Conservation (phyloP, 1,140 invertebrate species). For the Drosophila busckii region DNA sequence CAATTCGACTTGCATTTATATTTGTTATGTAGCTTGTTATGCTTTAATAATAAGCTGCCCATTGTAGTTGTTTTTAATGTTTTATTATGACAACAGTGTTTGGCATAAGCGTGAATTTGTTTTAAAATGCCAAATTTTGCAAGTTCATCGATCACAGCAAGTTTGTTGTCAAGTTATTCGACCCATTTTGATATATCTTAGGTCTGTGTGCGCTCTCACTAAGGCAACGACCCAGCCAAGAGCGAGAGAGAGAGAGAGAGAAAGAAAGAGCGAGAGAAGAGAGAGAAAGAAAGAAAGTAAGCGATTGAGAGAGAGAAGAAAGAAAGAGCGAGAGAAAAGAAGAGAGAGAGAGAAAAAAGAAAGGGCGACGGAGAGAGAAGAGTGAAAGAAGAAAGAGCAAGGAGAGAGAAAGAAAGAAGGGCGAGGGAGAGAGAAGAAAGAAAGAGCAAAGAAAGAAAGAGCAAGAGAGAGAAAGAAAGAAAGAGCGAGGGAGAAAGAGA, state of each 20-base stretch:
- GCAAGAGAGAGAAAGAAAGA: slow-evolving; percentile 29
- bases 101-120: no score
- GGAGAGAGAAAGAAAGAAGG: background rate
- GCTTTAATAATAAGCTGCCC: no score
- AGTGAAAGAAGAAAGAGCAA: slow-evolving; percentile 1
- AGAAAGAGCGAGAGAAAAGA: background rate
- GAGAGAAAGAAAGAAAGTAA: background rate
- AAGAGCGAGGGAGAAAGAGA: slow-evolving; percentile 8
- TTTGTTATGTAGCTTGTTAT: no score
- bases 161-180: no score
- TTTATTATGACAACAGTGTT: no score
- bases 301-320: no score
- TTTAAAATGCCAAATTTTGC: no score
- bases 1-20: no score
- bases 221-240: background rate
- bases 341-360: background rate
- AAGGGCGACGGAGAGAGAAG: background rate
- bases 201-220: no score
- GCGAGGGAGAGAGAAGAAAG: slow-evolving; percentile 1
- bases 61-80: no score
- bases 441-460: slow-evolving; percentile 32
- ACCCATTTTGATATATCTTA: background rate
- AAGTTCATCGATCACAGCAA: no score
- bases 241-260: background rate
- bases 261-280: background rate